These are phyloP conservation scores for Micrasema minimum DNA, from an alignment of 1,140 invertebrate species.

Conservation along the genomic window DNA sequence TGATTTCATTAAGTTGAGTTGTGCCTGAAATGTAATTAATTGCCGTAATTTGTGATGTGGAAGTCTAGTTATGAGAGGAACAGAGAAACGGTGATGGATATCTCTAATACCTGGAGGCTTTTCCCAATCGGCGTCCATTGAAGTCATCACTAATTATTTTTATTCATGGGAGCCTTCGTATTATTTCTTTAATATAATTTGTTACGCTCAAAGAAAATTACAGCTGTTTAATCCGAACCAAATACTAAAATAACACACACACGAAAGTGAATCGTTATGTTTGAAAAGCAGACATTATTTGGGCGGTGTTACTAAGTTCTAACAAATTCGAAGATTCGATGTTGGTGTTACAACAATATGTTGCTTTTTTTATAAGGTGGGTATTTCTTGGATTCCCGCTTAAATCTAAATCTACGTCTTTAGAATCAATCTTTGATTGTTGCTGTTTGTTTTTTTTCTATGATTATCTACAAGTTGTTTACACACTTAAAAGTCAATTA, in stretches of 20 bases:
- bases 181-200: conserved; percentile 19
- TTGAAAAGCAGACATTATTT: conserved; percentile 10
- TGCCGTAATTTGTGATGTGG: conserved; percentile 15
- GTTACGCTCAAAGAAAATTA: conserved; percentile 12
- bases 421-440: too few species aligned
- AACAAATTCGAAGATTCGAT: too few species aligned
- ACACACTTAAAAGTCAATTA: too few species aligned
- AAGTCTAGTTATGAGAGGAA: not conserved
- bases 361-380: too few species aligned
- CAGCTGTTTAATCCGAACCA: conserved; percentile 8
- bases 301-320: too few species aligned
- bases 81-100: not conserved
- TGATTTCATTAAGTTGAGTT: too few species aligned
- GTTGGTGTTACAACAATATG: too few species aligned
- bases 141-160: conserved; percentile 14
- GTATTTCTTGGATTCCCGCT: too few species aligned
- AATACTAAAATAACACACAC: conserved; percentile 14
- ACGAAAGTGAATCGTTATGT: conserved; percentile 17
- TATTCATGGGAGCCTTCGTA: not conserved
- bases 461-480: too few species aligned
- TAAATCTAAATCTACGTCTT: too few species aligned
- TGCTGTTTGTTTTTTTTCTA: too few species aligned
- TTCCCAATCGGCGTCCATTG: conserved; percentile 6
- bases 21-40: conserved; percentile 1
- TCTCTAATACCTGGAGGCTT: not conserved